Base-by-base conservation (phyloP, 2,113 vertebrate genomes). In the Eupsittula cactorum region DNA sequence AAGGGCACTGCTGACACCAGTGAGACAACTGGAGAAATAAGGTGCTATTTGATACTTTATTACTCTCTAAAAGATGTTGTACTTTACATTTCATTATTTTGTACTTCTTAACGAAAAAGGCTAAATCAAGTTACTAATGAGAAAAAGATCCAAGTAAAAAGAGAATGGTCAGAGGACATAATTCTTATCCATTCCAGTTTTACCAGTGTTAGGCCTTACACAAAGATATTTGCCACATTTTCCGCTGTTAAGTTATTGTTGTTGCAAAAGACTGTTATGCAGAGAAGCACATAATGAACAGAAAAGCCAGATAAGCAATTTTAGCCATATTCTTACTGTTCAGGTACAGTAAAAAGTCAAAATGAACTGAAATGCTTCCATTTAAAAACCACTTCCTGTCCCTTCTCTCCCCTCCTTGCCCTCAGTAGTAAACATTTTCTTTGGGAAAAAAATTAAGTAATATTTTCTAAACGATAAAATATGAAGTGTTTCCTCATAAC, bases 381-480 rank as follows among this genome's bases (percentile, higher is more conserved):
- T 64, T 78, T 67, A 60, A 53, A 82, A 93, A 90, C 5, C 21
- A 39, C 3, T 4, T 89, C 33, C 86, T 65, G 14, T 31, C 18
- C 49, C 24, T 86, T 78, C 2, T 6, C 2, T n/a, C 21, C 19
- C 7, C 23, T 74, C 25, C 55, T 33, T 11, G 7, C 15, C 7
- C 8, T 3, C 8, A 33, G 42, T n/a, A 37, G 28, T 84, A 90
- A 67, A 16, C 69, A 28, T 50, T 87, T 89, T 82, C 28, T 35
- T 68, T 42, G 23, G 35, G 33, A 82, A 71, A 59, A 88, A 92
- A 47, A 24, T 18, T 28, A 63, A 71, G 8, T 63, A 7, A 10
- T 82, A 53, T 85, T 90, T 93, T 75, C 70, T 92, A 75, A 94
- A 87, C 46, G 87, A 68, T 87, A n/a, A 87, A 91, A 17, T 75